Conservation (phyloP, 1,140 invertebrate species). For the Listronotus oregonensis region DNA sequence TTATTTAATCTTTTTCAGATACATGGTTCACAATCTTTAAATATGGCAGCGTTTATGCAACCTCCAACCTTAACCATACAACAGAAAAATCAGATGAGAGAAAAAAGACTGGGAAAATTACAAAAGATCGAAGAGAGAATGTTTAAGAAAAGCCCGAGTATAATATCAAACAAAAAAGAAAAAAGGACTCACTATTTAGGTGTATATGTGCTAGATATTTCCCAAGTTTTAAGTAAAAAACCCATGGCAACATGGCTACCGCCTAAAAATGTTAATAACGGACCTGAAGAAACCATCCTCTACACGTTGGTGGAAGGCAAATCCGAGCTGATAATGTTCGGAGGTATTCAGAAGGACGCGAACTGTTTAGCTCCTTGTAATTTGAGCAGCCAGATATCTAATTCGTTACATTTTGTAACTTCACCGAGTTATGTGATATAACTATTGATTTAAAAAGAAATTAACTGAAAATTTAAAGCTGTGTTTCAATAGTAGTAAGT, state of each 20-base stretch:
- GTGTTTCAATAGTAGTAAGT: neutral
- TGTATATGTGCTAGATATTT: slow-evolving; percentile 87
- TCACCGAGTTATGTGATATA: slow-evolving; percentile 76
- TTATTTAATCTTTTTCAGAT: slow-evolving; percentile 25
- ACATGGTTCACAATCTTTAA: slow-evolving; percentile 12
- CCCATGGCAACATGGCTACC: slow-evolving; percentile 78
- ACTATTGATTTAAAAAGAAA: slow-evolving; percentile 24
- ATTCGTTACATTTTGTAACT: slow-evolving; percentile 79
- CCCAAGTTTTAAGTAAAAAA: slow-evolving; percentile 68
- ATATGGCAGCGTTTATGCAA: slow-evolving; percentile 34
- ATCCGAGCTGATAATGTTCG: slow-evolving; percentile 93
- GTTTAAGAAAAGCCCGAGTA: slow-evolving; percentile 19
- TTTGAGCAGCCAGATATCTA: slow-evolving; percentile 68
- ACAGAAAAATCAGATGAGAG: slow-evolving; percentile 17
- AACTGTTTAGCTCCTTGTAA: slow-evolving; percentile 57
- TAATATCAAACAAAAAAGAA: slow-evolving; percentile 30
- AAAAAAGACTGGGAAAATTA: slow-evolving; percentile 41
- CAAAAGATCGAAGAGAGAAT: slow-evolving; percentile 43
- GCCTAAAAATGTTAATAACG: slow-evolving; percentile 66
- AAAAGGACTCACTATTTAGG: slow-evolving; percentile 60
- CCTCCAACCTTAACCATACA: neutral
- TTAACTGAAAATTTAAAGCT: neutral
- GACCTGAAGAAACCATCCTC: slow-evolving; percentile 87
- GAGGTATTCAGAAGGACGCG: slow-evolving; percentile 83
- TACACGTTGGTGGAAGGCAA: slow-evolving; percentile 88